A percentile compares a stretch with the other conserved stretches of the same genome.
Evolutionary conservation across 2,888 invertebrate species (phyloP).

Genomic region (Aricia artaxerxes): DNA sequence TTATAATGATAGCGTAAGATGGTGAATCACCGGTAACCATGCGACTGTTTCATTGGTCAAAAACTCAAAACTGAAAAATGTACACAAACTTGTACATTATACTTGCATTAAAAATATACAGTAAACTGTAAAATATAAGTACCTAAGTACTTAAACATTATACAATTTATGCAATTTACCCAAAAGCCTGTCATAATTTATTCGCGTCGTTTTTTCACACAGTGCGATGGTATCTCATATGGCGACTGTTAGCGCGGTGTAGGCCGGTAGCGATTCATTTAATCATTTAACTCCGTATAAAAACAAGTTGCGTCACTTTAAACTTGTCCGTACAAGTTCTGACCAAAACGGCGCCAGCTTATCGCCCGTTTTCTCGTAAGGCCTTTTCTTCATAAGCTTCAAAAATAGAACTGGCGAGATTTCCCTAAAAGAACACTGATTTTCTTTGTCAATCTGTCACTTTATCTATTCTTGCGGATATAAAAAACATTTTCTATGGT

Average conservation of each 20-base stretch:
- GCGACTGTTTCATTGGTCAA: too few species aligned
- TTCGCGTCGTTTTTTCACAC: not conserved
- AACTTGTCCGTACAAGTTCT: slow-evolving; percentile 28
- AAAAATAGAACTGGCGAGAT: too few species aligned
- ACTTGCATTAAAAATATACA: not conserved
- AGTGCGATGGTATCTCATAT: not conserved
- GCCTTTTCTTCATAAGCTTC: not conserved
- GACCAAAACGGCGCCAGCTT: slow-evolving; percentile 8
- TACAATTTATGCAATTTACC: not conserved
- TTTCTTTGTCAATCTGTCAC: too few species aligned
- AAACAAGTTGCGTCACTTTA: slow-evolving; percentile 29
- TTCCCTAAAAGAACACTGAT: too few species aligned
- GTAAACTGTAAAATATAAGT: not conserved
- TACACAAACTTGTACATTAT: not conserved
- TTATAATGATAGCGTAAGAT: not conserved
- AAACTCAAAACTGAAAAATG: not conserved
- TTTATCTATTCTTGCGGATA: too few species aligned
- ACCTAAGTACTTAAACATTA: too few species aligned
- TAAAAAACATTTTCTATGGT: too few species aligned
- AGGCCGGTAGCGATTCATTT: slow-evolving; percentile 25
- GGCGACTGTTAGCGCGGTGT: not conserved
- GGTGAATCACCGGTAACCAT: not conserved
- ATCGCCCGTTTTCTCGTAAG: slow-evolving; percentile 7
- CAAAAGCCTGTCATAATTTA: not conserved
- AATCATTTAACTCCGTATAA: slow-evolving; percentile 1